Conservation (phyloP, 1,140 invertebrate species). For the Tetragonula clypearis region DNA sequence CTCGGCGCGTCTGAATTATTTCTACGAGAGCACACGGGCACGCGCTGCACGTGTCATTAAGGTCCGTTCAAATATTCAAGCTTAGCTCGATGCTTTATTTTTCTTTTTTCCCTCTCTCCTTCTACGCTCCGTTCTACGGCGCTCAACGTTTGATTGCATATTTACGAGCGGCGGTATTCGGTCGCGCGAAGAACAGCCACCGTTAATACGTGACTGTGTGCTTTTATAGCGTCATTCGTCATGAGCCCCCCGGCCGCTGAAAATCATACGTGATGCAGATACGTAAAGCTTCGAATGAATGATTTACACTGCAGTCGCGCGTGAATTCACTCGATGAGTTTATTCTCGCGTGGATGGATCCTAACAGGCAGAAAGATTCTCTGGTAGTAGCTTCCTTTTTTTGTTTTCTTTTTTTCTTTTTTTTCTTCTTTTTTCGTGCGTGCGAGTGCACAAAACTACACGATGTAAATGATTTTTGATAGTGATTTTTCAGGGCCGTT, state of each 20-base stretch:
- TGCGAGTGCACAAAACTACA: background rate
- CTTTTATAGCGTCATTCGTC: conserved; percentile 17
- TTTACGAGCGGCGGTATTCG: background rate
- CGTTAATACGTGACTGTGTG: background rate
- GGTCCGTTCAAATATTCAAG: conserved; percentile 28
- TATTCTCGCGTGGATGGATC: conserved; percentile 17
- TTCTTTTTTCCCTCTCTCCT: background rate
- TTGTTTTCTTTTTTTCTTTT: background rate
- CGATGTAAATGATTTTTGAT: conserved; percentile 2
- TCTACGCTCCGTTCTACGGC: background rate
- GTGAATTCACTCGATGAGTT: conserved; percentile 24
- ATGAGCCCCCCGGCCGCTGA: background rate
- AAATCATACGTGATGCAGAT: background rate
- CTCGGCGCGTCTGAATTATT: background rate
- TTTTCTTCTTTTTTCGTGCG: background rate
- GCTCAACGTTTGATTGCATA: background rate
- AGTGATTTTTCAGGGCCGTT: background rate
- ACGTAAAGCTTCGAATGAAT: conserved; percentile 12
- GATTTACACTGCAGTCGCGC: conserved; percentile 10
- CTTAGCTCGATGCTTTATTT: background rate
- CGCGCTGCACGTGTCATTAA: conserved; percentile 22
- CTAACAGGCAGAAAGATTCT: background rate
- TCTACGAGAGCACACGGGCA: background rate
- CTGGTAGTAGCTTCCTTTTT: too few relatives aligned
- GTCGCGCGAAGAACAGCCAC: background rate